A percentile compares a stretch with the other conserved stretches of the same genome.
These are phyloP conservation scores for Enteromius argenteus DNA, from an alignment of 2,797 vertebrate species.

Conservation along the genomic window DNA sequence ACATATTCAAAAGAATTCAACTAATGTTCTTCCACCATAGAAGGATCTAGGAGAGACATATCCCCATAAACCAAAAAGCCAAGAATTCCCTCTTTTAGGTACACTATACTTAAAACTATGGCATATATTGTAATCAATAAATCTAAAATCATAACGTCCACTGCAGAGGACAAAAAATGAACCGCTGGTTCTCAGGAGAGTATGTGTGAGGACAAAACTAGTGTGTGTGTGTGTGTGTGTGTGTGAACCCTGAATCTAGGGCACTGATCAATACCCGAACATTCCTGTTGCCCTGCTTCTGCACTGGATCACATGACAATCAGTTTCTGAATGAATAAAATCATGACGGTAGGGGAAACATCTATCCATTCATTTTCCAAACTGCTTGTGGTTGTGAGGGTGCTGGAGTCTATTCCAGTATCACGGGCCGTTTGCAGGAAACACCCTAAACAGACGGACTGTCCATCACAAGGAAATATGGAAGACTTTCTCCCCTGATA, in stretches of 20 bases:
- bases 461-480: background rate
- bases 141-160: background rate
- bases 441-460: background rate
- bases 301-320: conserved; percentile 16
- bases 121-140: background rate
- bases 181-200: background rate
- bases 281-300: background rate
- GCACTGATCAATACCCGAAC: conserved; percentile 43
- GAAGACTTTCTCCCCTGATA: background rate
- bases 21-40: background rate
- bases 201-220: conserved; percentile 9
- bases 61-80: background rate
- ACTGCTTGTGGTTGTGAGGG: background rate
- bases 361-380: background rate
- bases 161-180: background rate
- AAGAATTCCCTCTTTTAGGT: background rate
- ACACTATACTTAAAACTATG: background rate
- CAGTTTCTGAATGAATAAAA: conserved; percentile 23
- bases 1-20: background rate
- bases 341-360: conserved; percentile 24
- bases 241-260: conserved; percentile 45
- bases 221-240: conserved; percentile 29
- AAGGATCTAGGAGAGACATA: too few relatives aligned
- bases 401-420: background rate
- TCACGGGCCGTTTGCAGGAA: background rate